phyloP scores from a whole-genome alignment of 2,113 vertebrate species.

The Atlantisia rogersi region DNA sequence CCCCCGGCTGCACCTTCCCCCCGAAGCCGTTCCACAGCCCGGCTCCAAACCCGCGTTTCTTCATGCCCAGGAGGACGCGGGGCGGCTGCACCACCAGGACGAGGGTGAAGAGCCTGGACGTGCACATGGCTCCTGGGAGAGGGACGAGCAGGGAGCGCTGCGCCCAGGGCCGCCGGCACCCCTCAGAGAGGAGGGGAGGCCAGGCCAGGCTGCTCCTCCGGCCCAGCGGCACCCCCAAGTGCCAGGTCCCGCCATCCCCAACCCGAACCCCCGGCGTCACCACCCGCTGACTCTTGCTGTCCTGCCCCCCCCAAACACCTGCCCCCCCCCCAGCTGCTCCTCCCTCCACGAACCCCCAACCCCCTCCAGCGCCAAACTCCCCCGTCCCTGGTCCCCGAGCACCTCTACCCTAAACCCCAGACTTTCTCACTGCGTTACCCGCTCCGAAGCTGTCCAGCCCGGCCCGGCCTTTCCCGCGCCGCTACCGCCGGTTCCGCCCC shows the following conservation, averaged over 20 bases:
- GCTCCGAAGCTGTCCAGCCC: not conserved
- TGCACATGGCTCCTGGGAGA: constrained; percentile 72
- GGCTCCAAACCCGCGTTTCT: constrained; percentile 92
- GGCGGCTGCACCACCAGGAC: constrained; percentile 88
- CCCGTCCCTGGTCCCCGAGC: not conserved
- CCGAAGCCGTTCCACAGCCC: constrained; percentile 97
- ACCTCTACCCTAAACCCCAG: not conserved
- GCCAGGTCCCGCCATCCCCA: not conserved
- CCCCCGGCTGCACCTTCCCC: constrained; percentile 89
- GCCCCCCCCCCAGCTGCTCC: not conserved
- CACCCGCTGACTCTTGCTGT: not conserved
- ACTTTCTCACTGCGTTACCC: accelerated
- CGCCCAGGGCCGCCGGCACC: accelerated
- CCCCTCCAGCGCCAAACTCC: not conserved
- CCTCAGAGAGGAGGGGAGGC: too few relatives aligned
- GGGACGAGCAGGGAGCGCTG: not conserved
- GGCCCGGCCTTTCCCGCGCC: not conserved
- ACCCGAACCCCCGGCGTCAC: accelerated
- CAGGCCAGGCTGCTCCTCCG: not conserved
- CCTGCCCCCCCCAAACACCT: not conserved
- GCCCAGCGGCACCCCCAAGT: accelerated
- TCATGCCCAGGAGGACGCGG: constrained; percentile 90
- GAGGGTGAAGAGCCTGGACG: constrained; percentile 84
- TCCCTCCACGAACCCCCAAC: too few relatives aligned
- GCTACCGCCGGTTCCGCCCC: not conserved